Percentiles rank a stretch among this genome's conserved stretches.
These are phyloP conservation scores for Hyaena hyaena DNA, from an alignment of 2,113 vertebrate genomes.

Conservation along the genomic window DNA sequence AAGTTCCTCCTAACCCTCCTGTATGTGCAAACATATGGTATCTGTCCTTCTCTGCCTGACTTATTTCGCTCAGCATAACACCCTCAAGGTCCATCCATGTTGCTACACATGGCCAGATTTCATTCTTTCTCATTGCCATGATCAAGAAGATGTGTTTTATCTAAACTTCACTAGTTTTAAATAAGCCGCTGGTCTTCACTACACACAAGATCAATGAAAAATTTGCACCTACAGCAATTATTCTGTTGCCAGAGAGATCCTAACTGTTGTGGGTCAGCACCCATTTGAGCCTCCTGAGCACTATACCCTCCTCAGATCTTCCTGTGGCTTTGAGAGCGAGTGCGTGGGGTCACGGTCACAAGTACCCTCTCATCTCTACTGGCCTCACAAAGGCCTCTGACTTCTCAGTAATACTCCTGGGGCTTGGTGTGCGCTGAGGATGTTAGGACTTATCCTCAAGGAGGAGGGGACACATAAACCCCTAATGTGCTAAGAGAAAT, in stretches of 20 bases:
- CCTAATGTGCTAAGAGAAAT: neutral
- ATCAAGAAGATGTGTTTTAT: too few species aligned
- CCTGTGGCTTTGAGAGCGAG: neutral
- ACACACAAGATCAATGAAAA: conserved; percentile 3
- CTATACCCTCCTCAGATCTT: neutral
- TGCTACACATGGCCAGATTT: too few species aligned
- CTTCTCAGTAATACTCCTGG: neutral
- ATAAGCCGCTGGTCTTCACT: neutral
- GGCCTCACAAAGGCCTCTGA: neutral
- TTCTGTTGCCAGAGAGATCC: neutral
- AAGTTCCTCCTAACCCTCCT: too few species aligned
- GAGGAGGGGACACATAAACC: neutral
- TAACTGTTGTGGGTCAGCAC: neutral
- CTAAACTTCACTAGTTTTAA: neutral
- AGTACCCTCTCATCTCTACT: neutral
- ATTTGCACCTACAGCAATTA: neutral
- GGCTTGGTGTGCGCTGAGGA: neutral
- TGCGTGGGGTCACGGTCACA: neutral
- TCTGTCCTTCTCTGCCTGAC: too few species aligned
- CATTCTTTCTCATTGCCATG: too few species aligned
- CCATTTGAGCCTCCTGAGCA: neutral
- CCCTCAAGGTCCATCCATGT: too few species aligned
- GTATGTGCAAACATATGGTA: too few species aligned
- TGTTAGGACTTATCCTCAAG: conserved; percentile 9
- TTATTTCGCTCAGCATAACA: too few species aligned